phyloP scores from a whole-genome alignment of 2,888 invertebrate species.

The Megastigmus dorsalis region DNA sequence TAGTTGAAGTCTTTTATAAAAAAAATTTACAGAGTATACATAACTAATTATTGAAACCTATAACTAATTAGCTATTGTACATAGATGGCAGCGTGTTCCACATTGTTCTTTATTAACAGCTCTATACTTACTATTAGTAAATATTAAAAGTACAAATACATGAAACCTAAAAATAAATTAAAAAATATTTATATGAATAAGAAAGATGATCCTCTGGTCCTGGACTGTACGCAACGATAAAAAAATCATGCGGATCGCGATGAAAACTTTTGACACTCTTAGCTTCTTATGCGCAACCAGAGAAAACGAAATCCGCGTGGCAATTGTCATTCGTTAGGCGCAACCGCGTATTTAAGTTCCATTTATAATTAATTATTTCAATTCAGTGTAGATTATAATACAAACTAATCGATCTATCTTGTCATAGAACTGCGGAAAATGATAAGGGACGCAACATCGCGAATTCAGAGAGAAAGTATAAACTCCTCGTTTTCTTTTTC shows the following conservation, averaged over 20 bases:
- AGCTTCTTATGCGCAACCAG: not conserved
- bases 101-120: not conserved
- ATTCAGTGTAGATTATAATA: conserved; percentile 33
- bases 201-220: conserved; percentile 13
- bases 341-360: conserved; percentile 12
- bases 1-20: not conserved
- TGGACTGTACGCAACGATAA: conserved; percentile 15
- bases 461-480: not conserved
- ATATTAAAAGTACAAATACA: conserved; percentile 6
- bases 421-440: not conserved
- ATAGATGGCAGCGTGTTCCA: not conserved
- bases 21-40: not conserved
- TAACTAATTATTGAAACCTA: not conserved
- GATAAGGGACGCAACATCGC: not conserved
- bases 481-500: too few relatives aligned
- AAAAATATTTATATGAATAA: not conserved
- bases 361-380: conserved; percentile 28
- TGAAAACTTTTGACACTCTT: not conserved
- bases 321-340: conserved; percentile 6
- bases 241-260: not conserved
- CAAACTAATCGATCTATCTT: conserved; percentile 14
- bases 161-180: too few relatives aligned
- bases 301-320: conserved; percentile 4
- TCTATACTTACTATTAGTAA: too few relatives aligned
- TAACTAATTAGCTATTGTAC: conserved; percentile 16